Evolutionary conservation across 2,797 vertebrate genomes (phyloP), one percentile per base, ranked within the genome.

Genomic region (Neopelma chrysocephalum): DNA sequence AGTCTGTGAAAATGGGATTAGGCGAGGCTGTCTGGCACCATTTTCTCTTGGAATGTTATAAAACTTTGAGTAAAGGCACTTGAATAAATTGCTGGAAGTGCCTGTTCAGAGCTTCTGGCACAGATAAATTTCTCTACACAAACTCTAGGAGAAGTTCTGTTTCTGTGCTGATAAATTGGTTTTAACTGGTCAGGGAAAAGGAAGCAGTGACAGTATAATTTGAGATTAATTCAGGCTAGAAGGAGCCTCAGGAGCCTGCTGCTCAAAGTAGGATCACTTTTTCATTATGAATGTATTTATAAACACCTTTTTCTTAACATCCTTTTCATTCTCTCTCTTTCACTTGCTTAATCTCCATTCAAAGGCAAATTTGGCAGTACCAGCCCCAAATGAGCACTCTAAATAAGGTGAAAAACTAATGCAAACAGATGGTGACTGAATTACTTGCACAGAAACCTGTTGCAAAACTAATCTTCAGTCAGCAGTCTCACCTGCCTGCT

Each of bases 1-100:
- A 70, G 12, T 80, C 15, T 80, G 2, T 73, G 68, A 61, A 91
- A 87, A 71, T 75, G 22, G 34, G 51, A 66, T 95, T 91, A 80
- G 85, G 64, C 31, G 7, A 56, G 47, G 34, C 68, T 68, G 26
- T 15, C 60, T 94, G 89, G 71, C 57, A 71, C 38, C 8, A 4
- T 18, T 80, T 80, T 60, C 15, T 85, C 19, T 53, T 94, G 87
- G 64, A 89, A 71, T 61, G 16, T 15, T 36, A 14, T 50, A 34
- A 64, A 81, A 51, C 71, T 34, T 79, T 34, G 40, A 77, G 58
- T 80, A 82, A 87, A 89, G 18, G 20, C 64, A 27, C 38, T 78
- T 34, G 32, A 80, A 68, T 73, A 85, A 82, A 50, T 77, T 88
- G 40, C 60, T 94, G 72, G 48, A 91, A 88, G 57, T 88, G 34